A percentile compares a stretch with the other conserved stretches of the same genome.
Conservation (phyloP, 2,113 vertebrate species). For the Calonectris borealis region DNA sequence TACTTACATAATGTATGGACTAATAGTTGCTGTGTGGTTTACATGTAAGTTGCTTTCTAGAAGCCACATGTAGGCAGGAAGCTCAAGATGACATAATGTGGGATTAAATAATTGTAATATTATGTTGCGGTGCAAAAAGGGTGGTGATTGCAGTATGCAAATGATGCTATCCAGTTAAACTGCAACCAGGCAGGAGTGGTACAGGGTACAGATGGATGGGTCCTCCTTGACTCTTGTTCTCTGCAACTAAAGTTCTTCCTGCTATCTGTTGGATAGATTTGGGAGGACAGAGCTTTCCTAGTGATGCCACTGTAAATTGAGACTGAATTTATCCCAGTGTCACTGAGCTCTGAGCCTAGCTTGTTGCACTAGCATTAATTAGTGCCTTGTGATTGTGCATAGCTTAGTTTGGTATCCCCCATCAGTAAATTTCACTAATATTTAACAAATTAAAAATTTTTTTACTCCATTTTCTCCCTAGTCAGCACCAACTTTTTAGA, state of each 20-base stretch:
- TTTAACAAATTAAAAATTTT: not conserved
- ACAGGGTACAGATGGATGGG: not conserved
- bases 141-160: not conserved
- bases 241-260: not conserved
- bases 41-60: not conserved
- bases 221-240: not conserved
- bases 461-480: not conserved
- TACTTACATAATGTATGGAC: not conserved
- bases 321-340: not conserved
- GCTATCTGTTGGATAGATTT: not conserved
- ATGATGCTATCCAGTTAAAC: not conserved
- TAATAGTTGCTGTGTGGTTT: not conserved
- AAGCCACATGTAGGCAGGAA: not conserved
- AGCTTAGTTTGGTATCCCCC: not conserved
- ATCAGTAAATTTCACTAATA: not conserved
- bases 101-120: not conserved
- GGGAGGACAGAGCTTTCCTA: not conserved
- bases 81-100: not conserved
- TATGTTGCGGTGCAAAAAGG: not conserved
- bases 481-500: not conserved
- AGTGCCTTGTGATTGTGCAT: not conserved
- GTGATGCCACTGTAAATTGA: not conserved
- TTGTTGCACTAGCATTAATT: fast-evolving
- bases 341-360: not conserved
- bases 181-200: not conserved